phyloP scores from a whole-genome alignment of 2,888 invertebrate species.

The Acanthococcus lagerstroemiae region DNA sequence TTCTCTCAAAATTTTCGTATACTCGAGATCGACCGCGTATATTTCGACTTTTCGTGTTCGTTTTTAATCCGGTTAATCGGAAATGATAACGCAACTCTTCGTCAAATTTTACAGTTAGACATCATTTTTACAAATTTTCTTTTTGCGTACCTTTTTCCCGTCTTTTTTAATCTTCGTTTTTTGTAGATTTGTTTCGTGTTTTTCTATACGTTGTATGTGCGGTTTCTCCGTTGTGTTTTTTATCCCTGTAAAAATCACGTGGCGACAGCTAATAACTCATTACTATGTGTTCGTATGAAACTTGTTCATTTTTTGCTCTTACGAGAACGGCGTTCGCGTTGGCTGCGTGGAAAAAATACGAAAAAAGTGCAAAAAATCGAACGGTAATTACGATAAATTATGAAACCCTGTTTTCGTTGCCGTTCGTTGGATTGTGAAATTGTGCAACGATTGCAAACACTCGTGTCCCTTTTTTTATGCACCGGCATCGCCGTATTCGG shows the following conservation, averaged over 20 bases:
- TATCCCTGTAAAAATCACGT: conserved; percentile 15
- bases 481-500: too few species aligned
- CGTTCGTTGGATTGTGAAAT: too few species aligned
- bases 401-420: too few species aligned
- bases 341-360: too few species aligned
- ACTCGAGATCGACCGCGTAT: too few species aligned
- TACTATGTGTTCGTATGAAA: conserved; percentile 24
- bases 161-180: not conserved
- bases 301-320: conserved; percentile 8
- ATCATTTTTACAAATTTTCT: not conserved
- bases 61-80: too few species aligned
- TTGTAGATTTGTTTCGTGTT: conserved; percentile 11
- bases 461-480: too few species aligned
- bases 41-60: too few species aligned
- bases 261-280: conserved; percentile 23
- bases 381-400: too few species aligned
- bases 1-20: not conserved
- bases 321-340: too few species aligned
- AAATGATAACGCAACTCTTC: conserved; percentile 4
- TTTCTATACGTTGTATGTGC: conserved; percentile 18
- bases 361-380: too few species aligned
- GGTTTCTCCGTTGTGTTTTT: conserved; percentile 22
- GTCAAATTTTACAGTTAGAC: conserved; percentile 11
- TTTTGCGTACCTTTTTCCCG: conserved; percentile 1
- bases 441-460: too few species aligned